Base-by-base conservation (phyloP, 2,888 invertebrate genomes). In the Torymus tubicola region DNA sequence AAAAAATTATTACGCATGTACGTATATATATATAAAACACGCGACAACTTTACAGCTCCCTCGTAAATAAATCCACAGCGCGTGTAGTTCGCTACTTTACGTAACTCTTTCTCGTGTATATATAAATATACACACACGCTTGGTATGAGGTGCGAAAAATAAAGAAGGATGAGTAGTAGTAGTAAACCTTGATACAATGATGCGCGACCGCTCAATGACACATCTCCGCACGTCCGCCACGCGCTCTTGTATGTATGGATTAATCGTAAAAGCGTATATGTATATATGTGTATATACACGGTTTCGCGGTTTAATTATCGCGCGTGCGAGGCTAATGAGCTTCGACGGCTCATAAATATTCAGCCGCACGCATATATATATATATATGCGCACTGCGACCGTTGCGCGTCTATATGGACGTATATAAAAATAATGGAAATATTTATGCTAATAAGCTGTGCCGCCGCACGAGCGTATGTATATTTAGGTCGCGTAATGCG, bases 11-110 rank as follows among this genome's bases (percentile, higher is more conserved):
- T 67, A 67, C 67, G n/a, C 11, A 16, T n/a, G 18, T 21, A 13
- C 14, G 52, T 21, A 13, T 18, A n/a, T 2, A 50, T 42, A 60
- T 67, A 50, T 18, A 58, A 16, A 16, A 18, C 11, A 14, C 31
- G 12, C 21, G 52, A 65, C 55, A 12, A 68, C 68, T 79, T 73
- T 73, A 74, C 67, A 52, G 63, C n/a, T 69, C 79, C 31, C 31
- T 69, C 74, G 69, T 74, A 79, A 74, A 79, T 79, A 78, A 69
- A 73, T 63, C 61, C n/a, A n/a, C 65, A 31, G 31, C 31, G 31
- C 58, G 53, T 16, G 13, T 16, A 69, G 24, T 50, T 13, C 42
- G 13, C 21, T 42, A 16, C 18, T 52, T 74, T 64, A 42, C 79
- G 64, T 53, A 74, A 69, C 58, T 2, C n/a, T 31, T 8, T 31